Evolutionary conservation across 2,113 vertebrate species (phyloP).

Genomic region (Oostethus manadensis): DNA sequence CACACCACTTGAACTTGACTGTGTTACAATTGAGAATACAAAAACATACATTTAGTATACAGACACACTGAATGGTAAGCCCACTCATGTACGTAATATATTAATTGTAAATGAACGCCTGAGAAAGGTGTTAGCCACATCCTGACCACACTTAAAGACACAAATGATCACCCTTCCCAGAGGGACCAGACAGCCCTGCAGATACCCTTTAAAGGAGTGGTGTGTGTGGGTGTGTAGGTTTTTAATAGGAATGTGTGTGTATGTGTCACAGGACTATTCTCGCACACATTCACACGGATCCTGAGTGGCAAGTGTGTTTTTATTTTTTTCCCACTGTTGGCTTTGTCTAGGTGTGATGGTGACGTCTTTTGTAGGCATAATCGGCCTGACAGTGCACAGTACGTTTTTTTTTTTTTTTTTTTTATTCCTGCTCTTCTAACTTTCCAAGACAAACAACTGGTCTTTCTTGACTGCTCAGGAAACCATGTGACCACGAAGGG

Average conservation of each 20-base stretch:
- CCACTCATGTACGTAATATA: slow-evolving; percentile 38
- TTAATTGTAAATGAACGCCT: slow-evolving; percentile 57
- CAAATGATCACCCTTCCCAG: slow-evolving; percentile 46
- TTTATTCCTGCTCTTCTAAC: slow-evolving; percentile 14
- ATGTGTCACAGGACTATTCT: slow-evolving; percentile 42
- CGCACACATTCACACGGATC: slow-evolving; percentile 24
- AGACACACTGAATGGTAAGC: slow-evolving; percentile 17
- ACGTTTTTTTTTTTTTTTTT: slow-evolving; percentile 11
- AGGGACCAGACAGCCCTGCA: slow-evolving; percentile 18
- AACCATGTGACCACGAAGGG: slow-evolving; percentile 47
- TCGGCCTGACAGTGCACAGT: slow-evolving; percentile 1
- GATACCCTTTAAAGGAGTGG: slow-evolving; percentile 32
- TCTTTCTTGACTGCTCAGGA: slow-evolving; percentile 26
- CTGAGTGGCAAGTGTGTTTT: slow-evolving; percentile 56
- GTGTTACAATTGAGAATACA: slow-evolving; percentile 3
- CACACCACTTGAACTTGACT: slow-evolving; percentile 6
- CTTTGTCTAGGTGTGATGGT: slow-evolving; percentile 17
- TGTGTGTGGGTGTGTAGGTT: slow-evolving; percentile 23
- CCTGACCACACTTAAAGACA: slow-evolving; percentile 60
- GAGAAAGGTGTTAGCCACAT: slow-evolving; percentile 57
- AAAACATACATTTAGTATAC: slow-evolving; percentile 25
- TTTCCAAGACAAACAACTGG: slow-evolving; percentile 49
- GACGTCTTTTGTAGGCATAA: slow-evolving; percentile 1
- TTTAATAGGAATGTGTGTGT: slow-evolving; percentile 37
- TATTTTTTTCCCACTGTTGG: slow-evolving; percentile 24